Conservation (phyloP, 2,113 vertebrate species). For the Romanogobio albipinnatus region DNA sequence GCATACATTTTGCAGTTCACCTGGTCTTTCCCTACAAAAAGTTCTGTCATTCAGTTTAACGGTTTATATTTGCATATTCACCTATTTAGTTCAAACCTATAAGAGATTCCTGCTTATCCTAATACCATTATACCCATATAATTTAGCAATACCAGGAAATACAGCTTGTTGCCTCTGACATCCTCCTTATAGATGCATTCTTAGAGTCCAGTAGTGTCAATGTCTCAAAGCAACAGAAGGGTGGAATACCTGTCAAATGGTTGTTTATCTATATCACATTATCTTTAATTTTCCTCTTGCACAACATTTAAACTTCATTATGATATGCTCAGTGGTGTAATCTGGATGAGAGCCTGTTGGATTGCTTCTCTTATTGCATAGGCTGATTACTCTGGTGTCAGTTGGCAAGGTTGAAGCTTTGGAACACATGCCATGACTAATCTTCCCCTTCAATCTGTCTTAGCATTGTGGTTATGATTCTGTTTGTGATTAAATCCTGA, state of each 20-base stretch:
- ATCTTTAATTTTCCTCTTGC: conserved; percentile 2
- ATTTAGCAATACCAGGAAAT: background rate
- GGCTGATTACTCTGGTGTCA: conserved; percentile 16
- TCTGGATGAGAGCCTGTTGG: background rate
- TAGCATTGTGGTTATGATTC: conserved; percentile 15
- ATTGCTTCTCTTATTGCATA: conserved; percentile 5
- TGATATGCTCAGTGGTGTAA: background rate
- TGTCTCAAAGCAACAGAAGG: background rate
- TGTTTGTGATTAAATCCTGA: conserved; percentile 4
- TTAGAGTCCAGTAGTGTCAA: background rate
- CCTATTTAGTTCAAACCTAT: background rate
- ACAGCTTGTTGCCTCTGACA: background rate
- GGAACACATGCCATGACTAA: conserved; percentile 17
- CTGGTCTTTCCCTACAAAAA: background rate
- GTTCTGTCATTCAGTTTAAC: background rate
- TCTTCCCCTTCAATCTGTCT: conserved; percentile 19
- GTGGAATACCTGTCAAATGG: background rate
- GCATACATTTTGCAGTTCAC: background rate
- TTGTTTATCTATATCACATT: conserved; percentile 1
- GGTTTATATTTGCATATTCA: background rate
- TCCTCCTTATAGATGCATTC: background rate
- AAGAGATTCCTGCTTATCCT: background rate
- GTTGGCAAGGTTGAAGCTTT: conserved; percentile 16
- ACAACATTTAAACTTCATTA: background rate
- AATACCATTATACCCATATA: background rate